A percentile compares a stretch with the other conserved stretches of the same genome.
Conservation (phyloP, 53 echinoderm and acorn worm species). For the Actinopyga echinites region DNA sequence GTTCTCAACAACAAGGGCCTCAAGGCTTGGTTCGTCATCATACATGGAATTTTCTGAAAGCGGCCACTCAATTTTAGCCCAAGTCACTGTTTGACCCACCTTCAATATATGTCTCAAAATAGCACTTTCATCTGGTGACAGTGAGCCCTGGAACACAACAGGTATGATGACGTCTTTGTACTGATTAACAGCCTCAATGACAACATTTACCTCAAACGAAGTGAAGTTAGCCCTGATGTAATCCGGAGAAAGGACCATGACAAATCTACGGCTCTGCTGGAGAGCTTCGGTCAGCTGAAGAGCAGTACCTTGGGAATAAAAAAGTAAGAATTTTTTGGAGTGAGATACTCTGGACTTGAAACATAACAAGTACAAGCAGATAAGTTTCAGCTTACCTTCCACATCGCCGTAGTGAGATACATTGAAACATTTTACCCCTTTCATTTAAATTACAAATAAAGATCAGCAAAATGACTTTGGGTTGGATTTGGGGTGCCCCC, state of each 20-base stretch:
- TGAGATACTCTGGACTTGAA: too few species aligned
- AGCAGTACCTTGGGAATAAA: not conserved
- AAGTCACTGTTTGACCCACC: not conserved
- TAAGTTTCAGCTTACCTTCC: too few species aligned
- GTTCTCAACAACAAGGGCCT: not conserved
- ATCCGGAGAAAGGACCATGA: constrained; percentile 26
- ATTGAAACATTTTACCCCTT: too few species aligned
- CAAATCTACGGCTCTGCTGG: constrained; percentile 6
- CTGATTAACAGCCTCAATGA: not conserved
- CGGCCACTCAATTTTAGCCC: constrained; percentile 26
- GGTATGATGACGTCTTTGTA: constrained; percentile 35
- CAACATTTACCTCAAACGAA: not conserved
- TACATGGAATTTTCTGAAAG: not conserved
- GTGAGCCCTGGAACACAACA: not conserved
- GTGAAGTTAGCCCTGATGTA: constrained; percentile 31
- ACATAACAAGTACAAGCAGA: too few species aligned
- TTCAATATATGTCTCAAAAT: constrained; percentile 13
- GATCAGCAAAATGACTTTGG: too few species aligned
- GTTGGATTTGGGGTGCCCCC: too few species aligned
- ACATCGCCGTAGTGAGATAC: too few species aligned
- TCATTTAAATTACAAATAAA: too few species aligned
- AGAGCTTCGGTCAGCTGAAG: constrained; percentile 16
- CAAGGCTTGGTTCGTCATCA: not conserved
- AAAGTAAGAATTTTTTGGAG: too few species aligned
- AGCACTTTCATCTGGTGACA: not conserved